Base-by-base conservation (phyloP, 2,113 vertebrate genomes). In the Callospermophilus lateralis region DNA sequence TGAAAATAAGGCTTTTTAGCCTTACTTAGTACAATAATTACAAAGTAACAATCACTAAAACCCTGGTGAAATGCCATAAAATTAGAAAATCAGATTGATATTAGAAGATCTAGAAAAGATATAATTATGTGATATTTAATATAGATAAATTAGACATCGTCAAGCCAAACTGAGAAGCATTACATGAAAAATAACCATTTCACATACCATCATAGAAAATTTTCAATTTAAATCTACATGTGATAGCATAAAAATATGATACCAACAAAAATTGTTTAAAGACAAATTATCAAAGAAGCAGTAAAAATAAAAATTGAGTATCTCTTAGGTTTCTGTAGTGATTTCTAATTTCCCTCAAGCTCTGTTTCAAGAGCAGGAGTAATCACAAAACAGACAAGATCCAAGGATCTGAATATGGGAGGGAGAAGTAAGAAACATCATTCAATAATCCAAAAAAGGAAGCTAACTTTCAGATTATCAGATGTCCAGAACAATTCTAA, bases 221-320 rank as follows among this genome's bases (percentile, higher is more conserved):
- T 73, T 95, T 61, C n/a, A 39, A 81, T 51, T 90, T 90, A 94
- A 94, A 86, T 87, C 1, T 68, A 78, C 6, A 72, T 4, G 12
- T 83, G 73, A 73, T 22, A 79, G 65, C 22, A n/a, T 48, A 73
- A 79, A 55, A 63, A 12, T 55, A 77, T 78, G 17, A 26, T 20
- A 84, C 13, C 42, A 77, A 77, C 26, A 90, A 83, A 78, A 65
- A 77, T 63, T 76, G 42, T 80, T 65, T 76, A 84, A 87, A 63
- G 34, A n/a, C 58, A 95, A 80, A 84, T 91, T 70, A 91, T 96
- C 65, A 91, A 77, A 80, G 48, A 42, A 85, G 39, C 88, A 34
- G 22, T 17, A 58, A 30, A 92, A 90, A 96, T 58, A 17, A 80
- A 94, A 95, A 74, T 1, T 70, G 58, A 81, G 26, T 72, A 77